These are phyloP conservation scores for Sebastes kiyomatsui DNA, from an alignment of 2,797 vertebrate species.

Conservation along the genomic window DNA sequence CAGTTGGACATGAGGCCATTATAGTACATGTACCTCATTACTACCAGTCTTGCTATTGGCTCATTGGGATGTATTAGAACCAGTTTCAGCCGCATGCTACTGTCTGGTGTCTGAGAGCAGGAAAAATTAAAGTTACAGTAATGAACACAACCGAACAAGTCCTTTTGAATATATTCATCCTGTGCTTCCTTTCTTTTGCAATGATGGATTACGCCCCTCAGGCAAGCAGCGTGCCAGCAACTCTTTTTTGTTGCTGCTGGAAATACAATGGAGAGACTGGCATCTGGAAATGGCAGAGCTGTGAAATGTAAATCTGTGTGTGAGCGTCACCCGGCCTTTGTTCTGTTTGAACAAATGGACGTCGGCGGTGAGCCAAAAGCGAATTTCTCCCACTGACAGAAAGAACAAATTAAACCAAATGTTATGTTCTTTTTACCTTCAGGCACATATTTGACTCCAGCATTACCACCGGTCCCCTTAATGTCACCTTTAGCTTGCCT, in stretches of 20 bases:
- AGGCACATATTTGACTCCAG: conserved; percentile 42
- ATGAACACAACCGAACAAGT: conserved; percentile 63
- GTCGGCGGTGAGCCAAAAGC: conserved; percentile 53
- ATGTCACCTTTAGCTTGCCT: conserved; percentile 36
- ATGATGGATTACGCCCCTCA: conserved; percentile 74
- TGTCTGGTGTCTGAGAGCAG: conserved; percentile 39
- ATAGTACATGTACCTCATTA: not conserved
- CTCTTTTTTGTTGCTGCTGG: conserved; percentile 63
- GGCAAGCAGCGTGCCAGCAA: conserved; percentile 61
- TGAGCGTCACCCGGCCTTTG: conserved; percentile 62
- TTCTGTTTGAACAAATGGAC: conserved; percentile 70
- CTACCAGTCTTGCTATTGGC: conserved; percentile 1
- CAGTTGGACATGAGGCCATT: not conserved
- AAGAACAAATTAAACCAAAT: conserved; percentile 62
- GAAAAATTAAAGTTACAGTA: conserved; percentile 57
- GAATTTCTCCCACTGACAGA: conserved; percentile 34
- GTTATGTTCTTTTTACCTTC: conserved; percentile 43
- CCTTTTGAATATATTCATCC: conserved; percentile 63
- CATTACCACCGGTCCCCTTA: not conserved
- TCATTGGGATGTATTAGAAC: not conserved
- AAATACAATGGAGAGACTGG: conserved; percentile 69
- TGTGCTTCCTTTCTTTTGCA: conserved; percentile 58
- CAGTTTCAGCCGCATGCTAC: conserved; percentile 5
- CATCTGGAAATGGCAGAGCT: conserved; percentile 70
- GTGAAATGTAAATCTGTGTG: conserved; percentile 71